A percentile compares a stretch with the other conserved stretches of the same genome.
These are phyloP conservation scores for Cheirogaleus medius DNA, from an alignment of 2,113 vertebrate genomes.

Conservation along the genomic window DNA sequence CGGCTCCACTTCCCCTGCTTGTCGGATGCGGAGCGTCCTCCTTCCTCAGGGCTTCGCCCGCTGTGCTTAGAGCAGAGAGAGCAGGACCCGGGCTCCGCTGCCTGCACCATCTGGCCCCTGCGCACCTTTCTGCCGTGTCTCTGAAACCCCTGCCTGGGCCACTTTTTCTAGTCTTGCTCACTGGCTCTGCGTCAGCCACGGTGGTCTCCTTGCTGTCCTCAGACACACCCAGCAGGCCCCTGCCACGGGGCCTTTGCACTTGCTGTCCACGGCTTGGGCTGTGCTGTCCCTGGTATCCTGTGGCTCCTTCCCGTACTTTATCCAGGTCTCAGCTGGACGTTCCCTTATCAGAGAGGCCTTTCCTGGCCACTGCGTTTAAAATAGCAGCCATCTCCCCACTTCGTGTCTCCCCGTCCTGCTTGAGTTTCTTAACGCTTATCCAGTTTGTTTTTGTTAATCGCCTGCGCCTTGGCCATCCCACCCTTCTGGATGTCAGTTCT, in stretches of 20 bases:
- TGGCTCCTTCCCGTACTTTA: neutral
- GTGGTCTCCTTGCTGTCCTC: neutral
- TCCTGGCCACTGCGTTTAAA: neutral
- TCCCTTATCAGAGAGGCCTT: neutral
- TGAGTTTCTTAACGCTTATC: neutral
- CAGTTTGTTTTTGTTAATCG: neutral
- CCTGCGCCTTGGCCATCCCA: neutral
- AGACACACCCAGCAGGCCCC: neutral
- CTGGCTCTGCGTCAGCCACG: neutral
- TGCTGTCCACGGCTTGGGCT: neutral
- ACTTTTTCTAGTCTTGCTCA: neutral
- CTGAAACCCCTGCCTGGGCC: too few relatives aligned
- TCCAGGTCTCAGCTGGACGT: neutral
- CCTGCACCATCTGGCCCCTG: fast-evolving
- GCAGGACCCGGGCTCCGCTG: neutral
- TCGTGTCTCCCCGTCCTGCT: fast-evolving
- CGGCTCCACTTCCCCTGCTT: neutral
- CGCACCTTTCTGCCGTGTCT: neutral
- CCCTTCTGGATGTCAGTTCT: neutral
- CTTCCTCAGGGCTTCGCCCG: neutral
- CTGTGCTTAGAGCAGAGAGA: neutral
- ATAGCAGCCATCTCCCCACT: fast-evolving
- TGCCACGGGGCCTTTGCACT: neutral
- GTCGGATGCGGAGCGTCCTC: neutral
- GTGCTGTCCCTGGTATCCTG: neutral